Evolutionary conservation across 1,140 invertebrate genomes (phyloP).

Genomic region (Leptinotarsa texana): DNA sequence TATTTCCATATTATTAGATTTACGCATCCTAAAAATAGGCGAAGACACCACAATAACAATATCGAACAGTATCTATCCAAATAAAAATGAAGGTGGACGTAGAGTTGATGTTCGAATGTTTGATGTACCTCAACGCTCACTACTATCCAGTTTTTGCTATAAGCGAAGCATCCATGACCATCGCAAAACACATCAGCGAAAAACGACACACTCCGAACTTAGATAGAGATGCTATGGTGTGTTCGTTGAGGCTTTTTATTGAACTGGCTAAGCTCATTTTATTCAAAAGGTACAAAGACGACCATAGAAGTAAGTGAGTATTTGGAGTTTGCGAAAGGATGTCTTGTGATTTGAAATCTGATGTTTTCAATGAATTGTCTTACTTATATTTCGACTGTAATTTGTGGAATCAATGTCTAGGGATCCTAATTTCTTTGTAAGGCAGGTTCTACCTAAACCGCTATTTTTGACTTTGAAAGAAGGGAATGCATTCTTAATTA

Average conservation of each 20-base stretch:
- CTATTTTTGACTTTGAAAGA: too few species aligned
- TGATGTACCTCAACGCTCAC: slow-evolving; percentile 46
- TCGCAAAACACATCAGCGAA: slow-evolving; percentile 41
- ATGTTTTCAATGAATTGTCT: too few species aligned
- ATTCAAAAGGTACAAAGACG: slow-evolving; percentile 43
- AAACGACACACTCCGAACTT: slow-evolving; percentile 39
- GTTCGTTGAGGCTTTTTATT: slow-evolving; percentile 34
- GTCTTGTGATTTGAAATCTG: too few species aligned
- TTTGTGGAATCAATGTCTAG: too few species aligned
- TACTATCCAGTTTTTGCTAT: slow-evolving; percentile 45
- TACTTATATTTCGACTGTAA: too few species aligned
- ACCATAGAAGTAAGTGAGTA: slow-evolving; percentile 38
- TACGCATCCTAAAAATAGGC: neutral
- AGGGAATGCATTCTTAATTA: too few species aligned
- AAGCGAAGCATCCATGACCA: slow-evolving; percentile 40
- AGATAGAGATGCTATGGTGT: slow-evolving; percentile 41
- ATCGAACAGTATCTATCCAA: neutral
- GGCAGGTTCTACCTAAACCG: too few species aligned
- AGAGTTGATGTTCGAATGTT: slow-evolving; percentile 48
- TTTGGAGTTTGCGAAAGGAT: too few species aligned
- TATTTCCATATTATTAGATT: neutral
- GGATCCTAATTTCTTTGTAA: too few species aligned
- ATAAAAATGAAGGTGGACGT: slow-evolving; percentile 42
- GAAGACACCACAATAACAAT: neutral
- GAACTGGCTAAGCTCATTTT: slow-evolving; percentile 44